Evolutionary conservation across 2,113 vertebrate genomes (phyloP), one percentile per base, ranked within the genome.

Genomic region (Zapus hudsonius): DNA sequence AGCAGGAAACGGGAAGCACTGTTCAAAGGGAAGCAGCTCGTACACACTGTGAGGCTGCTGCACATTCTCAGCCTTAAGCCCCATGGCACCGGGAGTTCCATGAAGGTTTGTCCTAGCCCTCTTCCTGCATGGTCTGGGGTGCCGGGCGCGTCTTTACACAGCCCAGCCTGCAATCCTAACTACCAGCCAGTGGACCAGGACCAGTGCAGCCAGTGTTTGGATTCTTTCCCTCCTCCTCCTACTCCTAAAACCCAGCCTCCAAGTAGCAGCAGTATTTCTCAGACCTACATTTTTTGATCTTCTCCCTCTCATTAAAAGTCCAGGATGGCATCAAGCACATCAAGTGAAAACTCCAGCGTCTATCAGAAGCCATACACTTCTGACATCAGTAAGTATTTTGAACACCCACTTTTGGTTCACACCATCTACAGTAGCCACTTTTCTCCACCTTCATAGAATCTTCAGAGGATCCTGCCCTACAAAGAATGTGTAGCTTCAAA

Each of bases 1-100:
- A 94, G 19, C 40, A 59, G 79, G 38, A 89, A 91, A 89, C 33
- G 25, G 84, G 59, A 84, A 69, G 69, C 29, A 42, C 93, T 78
- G 42, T 61, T 84, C 25, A 33, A 75, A 94, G n/a, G 55, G 31
- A 67, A 52, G 85, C 38, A 76, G 33, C 42, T 38, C 31, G 79
- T 44, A 38, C 25, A 67, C n/a, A 83, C 1, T 66, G 63, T 29
- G 69, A 59, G 76, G 55, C 3, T 16, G 4, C 36, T 70, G 64
- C 36, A 10, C n/a, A 17, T 4, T 15, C 31, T 57, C 13, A 82
- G 25, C 29, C 42, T 29, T 59, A 31, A 64, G 40, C 40, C 69
- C 52, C 5, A 27, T 10, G 8, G 57, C 42, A 55, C 23, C 33
- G 16, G 52, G 16, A 52, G 12, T 52, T 52, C 52, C 52, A 10